phyloP scores from a whole-genome alignment of 2,888 invertebrate species.

The Trimorus sp. region DNA sequence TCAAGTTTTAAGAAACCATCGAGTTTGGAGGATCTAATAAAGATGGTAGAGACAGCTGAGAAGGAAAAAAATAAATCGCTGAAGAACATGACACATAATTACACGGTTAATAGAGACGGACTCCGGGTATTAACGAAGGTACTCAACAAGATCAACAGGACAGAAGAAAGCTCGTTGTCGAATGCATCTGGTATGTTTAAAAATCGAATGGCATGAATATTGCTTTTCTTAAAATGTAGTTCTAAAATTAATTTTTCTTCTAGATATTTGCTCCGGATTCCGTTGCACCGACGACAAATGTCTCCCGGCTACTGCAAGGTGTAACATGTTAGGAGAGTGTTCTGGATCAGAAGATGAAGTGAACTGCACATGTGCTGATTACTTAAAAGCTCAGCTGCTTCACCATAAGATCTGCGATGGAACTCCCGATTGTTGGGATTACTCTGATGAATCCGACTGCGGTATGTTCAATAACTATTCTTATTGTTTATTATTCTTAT shows the following conservation, averaged over 20 bases:
- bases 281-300: constrained; percentile 86
- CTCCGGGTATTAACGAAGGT: constrained; percentile 86
- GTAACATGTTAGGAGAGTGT: constrained; percentile 88
- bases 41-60: constrained; percentile 75
- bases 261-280: constrained; percentile 82
- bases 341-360: constrained; percentile 87
- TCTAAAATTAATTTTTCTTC: not conserved
- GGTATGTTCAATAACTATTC: constrained; percentile 83
- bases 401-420: constrained; percentile 91
- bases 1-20: constrained; percentile 46
- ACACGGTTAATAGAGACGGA: constrained; percentile 85
- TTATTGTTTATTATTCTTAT: no score
- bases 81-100: constrained; percentile 79
- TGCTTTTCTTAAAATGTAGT: not conserved
- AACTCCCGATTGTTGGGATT: constrained; percentile 90
- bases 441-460: constrained; percentile 89
- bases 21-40: constrained; percentile 75
- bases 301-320: constrained; percentile 85
- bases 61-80: constrained; percentile 72
- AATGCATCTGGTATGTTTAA: not conserved
- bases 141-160: constrained; percentile 83
- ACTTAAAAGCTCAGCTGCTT: constrained; percentile 86
- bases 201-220: not conserved
- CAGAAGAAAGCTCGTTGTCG: constrained; percentile 10
- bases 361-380: constrained; percentile 89